Percentiles rank a stretch among this genome's conserved stretches.
Evolutionary conservation across 2,113 vertebrate genomes (phyloP).

Genomic region (Etheostoma spectabile): DNA sequence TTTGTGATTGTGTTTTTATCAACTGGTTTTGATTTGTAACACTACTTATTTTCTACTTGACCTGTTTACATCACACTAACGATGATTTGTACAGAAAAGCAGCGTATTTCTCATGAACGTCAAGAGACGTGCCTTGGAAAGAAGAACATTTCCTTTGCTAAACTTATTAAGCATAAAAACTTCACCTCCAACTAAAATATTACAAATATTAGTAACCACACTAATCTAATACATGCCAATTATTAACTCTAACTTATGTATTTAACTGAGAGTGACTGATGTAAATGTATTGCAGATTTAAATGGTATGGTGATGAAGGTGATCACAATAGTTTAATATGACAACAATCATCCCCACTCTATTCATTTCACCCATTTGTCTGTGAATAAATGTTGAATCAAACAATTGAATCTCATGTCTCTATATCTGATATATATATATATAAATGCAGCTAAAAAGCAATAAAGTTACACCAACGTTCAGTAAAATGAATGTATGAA

Average conservation of each 20-base stretch:
- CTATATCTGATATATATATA: no score
- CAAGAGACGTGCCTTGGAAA: conserved; percentile 56
- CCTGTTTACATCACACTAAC: not conserved
- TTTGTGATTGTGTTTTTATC: conserved; percentile 51
- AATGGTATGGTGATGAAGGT: conserved; percentile 24
- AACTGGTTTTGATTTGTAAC: conserved; percentile 52
- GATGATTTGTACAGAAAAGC: conserved; percentile 38
- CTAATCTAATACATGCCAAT: conserved; percentile 36
- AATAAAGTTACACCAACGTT: not conserved
- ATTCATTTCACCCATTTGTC: conserved; percentile 66
- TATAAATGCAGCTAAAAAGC: not conserved
- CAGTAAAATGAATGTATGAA: not conserved
- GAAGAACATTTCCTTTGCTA: conserved; percentile 16
- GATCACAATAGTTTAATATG: conserved; percentile 17
- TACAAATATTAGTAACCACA: conserved; percentile 52
- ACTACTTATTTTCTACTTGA: conserved; percentile 59
- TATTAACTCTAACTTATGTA: conserved; percentile 67
- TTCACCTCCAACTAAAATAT: conserved; percentile 24
- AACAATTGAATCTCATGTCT: conserved; percentile 2
- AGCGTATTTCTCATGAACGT: conserved; percentile 40
- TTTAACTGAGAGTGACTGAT: conserved; percentile 74
- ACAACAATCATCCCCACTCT: conserved; percentile 24
- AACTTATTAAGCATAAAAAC: not conserved
- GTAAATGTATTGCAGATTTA: conserved; percentile 47
- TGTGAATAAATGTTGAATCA: conserved; percentile 74